Percentiles rank a stretch among this genome's conserved stretches.
phyloP scores from a whole-genome alignment of 30 jellyfish, hydroid and myxozoan genomes.

The Chrysaora quinquecirrha region DNA sequence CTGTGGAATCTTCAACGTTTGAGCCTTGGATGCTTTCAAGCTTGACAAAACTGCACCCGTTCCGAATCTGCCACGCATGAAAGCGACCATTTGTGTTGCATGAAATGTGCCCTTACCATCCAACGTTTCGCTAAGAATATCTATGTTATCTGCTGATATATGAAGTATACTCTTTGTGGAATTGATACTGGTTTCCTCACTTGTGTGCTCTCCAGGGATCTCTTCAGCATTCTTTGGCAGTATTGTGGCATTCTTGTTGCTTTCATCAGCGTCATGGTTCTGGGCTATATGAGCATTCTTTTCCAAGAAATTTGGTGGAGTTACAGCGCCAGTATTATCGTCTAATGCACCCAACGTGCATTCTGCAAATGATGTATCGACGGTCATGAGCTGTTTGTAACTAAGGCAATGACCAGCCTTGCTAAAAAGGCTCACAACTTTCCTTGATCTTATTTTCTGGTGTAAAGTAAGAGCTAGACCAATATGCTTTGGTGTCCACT shows the following conservation, averaged over 20 bases:
- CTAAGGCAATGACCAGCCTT: slow-evolving; percentile 1
- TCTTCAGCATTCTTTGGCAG: too few relatives aligned
- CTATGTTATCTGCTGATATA: slow-evolving; percentile 1
- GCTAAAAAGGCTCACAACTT: not conserved
- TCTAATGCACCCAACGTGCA: not conserved
- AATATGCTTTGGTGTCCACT: slow-evolving; percentile 6
- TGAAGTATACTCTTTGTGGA: not conserved
- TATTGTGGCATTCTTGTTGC: too few relatives aligned
- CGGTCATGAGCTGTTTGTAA: not conserved
- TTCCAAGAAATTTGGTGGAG: not conserved
- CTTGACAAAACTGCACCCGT: too few relatives aligned
- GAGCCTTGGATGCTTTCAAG: too few relatives aligned
- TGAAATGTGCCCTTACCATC: slow-evolving; percentile 3
- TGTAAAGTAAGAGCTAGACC: not conserved
- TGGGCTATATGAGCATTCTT: too few relatives aligned
- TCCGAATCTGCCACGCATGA: too few relatives aligned
- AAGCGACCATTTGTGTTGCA: slow-evolving; percentile 5
- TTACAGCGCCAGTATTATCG: not conserved
- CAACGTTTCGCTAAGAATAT: not conserved
- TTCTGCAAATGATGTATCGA: not conserved
- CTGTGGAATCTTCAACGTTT: too few relatives aligned
- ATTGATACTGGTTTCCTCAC: too few relatives aligned
- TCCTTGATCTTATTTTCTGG: not conserved
- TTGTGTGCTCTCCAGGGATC: too few relatives aligned
- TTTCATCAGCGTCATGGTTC: too few relatives aligned